Conservation (phyloP, 2,113 vertebrate genomes). For the Gorsachius goisagi region DNA sequence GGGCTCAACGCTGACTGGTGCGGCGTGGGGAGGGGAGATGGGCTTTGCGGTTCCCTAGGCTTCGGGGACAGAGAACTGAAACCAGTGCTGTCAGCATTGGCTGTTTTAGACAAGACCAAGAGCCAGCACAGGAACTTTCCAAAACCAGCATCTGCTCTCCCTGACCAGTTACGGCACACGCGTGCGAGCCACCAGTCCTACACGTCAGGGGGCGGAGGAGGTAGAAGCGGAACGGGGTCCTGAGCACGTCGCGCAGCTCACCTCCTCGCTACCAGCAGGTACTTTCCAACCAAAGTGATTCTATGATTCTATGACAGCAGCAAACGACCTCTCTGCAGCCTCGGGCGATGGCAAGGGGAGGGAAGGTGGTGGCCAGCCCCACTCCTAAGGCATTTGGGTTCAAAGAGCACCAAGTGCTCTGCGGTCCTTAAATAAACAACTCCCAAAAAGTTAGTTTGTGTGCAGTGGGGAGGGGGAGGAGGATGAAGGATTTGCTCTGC, state of each 20-base stretch:
- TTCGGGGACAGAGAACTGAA: not conserved
- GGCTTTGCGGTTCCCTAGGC: not conserved
- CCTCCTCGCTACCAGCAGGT: not conserved
- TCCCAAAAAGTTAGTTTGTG: slow-evolving; percentile 80
- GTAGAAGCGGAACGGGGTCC: not conserved
- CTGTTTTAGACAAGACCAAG: not conserved
- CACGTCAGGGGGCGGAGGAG: not conserved
- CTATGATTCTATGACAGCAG: too few relatives aligned
- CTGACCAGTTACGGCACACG: accelerated
- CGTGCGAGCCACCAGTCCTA: accelerated
- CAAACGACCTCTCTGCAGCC: slow-evolving; percentile 36
- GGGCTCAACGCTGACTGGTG: not conserved
- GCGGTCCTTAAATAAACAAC: slow-evolving; percentile 89
- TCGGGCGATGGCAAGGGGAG: slow-evolving; percentile 68
- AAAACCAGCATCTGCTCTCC: not conserved
- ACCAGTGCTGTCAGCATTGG: not conserved
- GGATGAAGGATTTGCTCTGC: slow-evolving; percentile 85
- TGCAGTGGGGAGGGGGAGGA: slow-evolving; percentile 63
- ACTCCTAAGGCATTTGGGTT: slow-evolving; percentile 72
- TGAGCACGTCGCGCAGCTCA: accelerated
- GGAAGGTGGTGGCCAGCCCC: slow-evolving; percentile 78
- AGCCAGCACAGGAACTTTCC: not conserved
- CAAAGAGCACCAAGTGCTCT: slow-evolving; percentile 77
- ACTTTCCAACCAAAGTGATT: too few relatives aligned
- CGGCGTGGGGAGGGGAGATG: not conserved